These are phyloP conservation scores for Caenorhabditis sulstoni DNA, from an alignment of 2,888 invertebrate species.

Conservation along the genomic window DNA sequence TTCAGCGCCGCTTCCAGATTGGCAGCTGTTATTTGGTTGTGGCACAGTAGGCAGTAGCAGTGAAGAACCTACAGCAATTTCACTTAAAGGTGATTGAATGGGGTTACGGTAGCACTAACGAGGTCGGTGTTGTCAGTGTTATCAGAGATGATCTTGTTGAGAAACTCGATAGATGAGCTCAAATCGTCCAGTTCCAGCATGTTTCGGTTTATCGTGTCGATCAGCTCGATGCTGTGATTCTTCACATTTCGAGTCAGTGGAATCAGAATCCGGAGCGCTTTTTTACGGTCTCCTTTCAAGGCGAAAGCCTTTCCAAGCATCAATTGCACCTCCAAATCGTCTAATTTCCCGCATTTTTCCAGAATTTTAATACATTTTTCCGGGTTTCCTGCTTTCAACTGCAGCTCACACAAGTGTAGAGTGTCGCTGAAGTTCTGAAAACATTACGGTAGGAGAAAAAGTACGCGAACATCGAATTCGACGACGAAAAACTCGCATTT, in stretches of 20 bases:
- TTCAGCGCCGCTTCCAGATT: conserved; percentile 46
- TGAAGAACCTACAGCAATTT: conserved; percentile 33
- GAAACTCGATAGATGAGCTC: conserved; percentile 49
- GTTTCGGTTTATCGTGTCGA: conserved; percentile 40
- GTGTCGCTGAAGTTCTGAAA: background rate
- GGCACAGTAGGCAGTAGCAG: conserved; percentile 51
- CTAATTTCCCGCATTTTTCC: background rate
- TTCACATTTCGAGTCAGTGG: conserved; percentile 29
- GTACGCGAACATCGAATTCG: too few species aligned
- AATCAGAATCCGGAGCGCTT: conserved; percentile 35
- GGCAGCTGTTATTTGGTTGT: conserved; percentile 44
- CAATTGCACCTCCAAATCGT: background rate
- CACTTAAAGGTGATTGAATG: too few species aligned
- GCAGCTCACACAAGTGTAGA: conserved; percentile 7
- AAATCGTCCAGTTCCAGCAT: conserved; percentile 43
- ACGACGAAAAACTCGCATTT: background rate
- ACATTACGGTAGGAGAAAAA: too few species aligned
- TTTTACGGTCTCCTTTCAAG: conserved; percentile 15
- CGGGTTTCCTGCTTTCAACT: conserved; percentile 16
- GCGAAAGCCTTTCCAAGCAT: conserved; percentile 1
- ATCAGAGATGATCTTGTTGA: conserved; percentile 29
- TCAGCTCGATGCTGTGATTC: conserved; percentile 28
- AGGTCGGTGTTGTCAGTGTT: conserved; percentile 22
- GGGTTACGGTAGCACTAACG: conserved; percentile 8
- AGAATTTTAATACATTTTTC: conserved; percentile 9